Evolutionary conservation across 2,113 vertebrate species (phyloP).

Genomic region (Sceloporus tristichus): DNA sequence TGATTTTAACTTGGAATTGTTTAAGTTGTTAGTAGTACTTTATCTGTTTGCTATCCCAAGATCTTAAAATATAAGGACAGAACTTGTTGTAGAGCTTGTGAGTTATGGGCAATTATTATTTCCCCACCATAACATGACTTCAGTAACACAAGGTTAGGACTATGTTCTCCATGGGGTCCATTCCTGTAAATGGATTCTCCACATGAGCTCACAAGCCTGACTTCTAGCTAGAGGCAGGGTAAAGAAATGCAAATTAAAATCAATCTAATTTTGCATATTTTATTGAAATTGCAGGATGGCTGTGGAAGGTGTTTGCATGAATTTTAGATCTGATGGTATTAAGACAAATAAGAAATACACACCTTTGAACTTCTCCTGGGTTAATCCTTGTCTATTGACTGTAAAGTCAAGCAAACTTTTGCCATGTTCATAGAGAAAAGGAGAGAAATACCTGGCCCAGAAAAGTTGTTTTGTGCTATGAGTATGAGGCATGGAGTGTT

Average conservation of each 20-base stretch:
- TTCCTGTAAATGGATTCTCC: neutral
- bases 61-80: too few species aligned
- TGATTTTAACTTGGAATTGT: too few species aligned
- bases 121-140: neutral
- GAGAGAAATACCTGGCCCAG: neutral
- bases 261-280: neutral
- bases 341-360: neutral
- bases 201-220: neutral
- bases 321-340: neutral
- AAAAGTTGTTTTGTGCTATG: rapidly evolving
- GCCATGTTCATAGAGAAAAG: neutral
- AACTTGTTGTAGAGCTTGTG: neutral
- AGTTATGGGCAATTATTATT: neutral
- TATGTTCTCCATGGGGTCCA: too few species aligned
- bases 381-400: neutral
- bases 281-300: neutral
- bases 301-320: neutral
- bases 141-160: neutral
- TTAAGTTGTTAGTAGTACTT: too few species aligned
- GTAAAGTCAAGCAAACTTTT: neutral
- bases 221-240: neutral
- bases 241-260: constrained; percentile 3
- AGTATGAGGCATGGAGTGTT: neutral
- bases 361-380: neutral
- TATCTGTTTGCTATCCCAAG: too few species aligned